Percentiles rank a stretch among this genome's conserved stretches.
phyloP scores from a whole-genome alignment of 2,797 vertebrate genomes.

The Mus spretus region DNA sequence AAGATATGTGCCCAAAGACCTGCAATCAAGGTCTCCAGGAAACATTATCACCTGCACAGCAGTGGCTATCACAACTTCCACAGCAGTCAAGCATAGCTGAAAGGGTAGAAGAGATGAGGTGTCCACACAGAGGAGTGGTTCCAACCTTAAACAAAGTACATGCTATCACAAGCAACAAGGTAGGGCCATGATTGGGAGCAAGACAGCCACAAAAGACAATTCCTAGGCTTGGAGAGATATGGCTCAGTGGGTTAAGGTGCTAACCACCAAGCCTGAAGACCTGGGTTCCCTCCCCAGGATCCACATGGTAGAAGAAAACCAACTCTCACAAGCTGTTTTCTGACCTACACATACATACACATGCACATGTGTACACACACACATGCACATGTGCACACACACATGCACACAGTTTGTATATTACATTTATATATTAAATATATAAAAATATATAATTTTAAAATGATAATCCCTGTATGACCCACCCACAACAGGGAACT shows the following conservation, averaged over 20 bases:
- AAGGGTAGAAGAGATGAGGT: too few species aligned
- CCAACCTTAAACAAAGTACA: neutral
- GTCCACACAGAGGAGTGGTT: neutral
- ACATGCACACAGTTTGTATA: too few species aligned
- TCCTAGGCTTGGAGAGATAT: neutral
- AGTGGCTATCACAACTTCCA: neutral
- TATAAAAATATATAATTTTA: neutral
- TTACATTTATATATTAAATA: too few species aligned
- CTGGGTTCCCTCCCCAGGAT: neutral
- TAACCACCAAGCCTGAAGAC: neutral
- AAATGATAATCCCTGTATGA: neutral
- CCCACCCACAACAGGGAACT: neutral
- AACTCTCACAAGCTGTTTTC: too few species aligned
- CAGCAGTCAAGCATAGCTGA: neutral
- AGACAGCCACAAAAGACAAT: neutral
- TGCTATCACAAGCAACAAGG: neutral
- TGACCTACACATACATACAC: neutral
- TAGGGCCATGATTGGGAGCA: too few species aligned
- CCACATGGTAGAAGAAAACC: neutral
- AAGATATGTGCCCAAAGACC: neutral
- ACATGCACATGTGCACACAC: too few species aligned
- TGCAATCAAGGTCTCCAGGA: neutral
- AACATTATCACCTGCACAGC: too few species aligned
- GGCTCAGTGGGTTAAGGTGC: neutral
- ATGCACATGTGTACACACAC: too few species aligned